Evolutionary conservation across 2,888 invertebrate genomes (phyloP).

Genomic region (Laothoe populi): DNA sequence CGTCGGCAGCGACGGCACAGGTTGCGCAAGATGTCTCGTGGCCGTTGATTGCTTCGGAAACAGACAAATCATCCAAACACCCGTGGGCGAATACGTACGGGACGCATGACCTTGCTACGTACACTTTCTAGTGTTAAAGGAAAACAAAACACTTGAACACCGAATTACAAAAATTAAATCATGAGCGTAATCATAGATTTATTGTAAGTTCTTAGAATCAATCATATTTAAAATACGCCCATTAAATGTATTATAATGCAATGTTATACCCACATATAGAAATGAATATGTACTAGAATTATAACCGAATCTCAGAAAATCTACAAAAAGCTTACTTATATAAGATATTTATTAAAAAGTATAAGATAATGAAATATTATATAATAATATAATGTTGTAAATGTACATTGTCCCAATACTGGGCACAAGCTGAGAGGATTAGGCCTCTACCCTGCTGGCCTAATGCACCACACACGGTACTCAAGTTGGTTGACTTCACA

Average conservation of each 20-base stretch:
- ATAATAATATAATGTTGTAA: no score
- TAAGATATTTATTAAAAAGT: no score
- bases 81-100: constrained; percentile 27
- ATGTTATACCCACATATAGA: no score
- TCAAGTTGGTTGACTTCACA: no score
- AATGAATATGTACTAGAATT: no score
- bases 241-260: background rate
- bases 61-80: constrained; percentile 29
- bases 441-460: no score
- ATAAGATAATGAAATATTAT: no score
- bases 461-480: no score
- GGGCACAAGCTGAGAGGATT: no score
- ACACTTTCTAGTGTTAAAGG: constrained; percentile 27
- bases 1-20: background rate
- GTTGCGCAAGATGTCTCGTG: constrained; percentile 43
- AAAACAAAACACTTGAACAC: constrained; percentile 26
- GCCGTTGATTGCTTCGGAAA: constrained; percentile 21
- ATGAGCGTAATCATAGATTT: background rate
- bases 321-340: no score
- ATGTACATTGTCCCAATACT: no score
- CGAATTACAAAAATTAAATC: background rate
- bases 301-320: no score
- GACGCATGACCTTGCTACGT: constrained; percentile 26
- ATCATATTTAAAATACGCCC: background rate
- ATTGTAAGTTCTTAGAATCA: background rate